Evolutionary conservation across 2,113 vertebrate genomes (phyloP), one percentile per base, ranked within the genome.

Genomic region (Emberiza fucata): DNA sequence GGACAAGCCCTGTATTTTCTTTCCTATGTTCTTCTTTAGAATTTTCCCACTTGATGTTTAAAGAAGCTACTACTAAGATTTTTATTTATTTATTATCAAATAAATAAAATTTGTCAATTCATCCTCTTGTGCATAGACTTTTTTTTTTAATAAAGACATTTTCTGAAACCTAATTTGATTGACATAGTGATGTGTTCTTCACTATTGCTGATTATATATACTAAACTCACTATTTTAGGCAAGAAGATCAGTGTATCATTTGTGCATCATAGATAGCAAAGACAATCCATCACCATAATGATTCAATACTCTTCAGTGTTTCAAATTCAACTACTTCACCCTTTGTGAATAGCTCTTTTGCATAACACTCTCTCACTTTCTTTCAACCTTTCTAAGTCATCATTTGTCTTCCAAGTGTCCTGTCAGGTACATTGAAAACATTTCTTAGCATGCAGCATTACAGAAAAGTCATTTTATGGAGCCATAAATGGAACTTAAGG

Each of bases 261-360:
- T 97, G 60, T 81, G 23, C 11, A 35, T 59, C n/a, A 17, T 25
- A 84, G 75, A 84, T 61, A 91, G 65, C 47, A 91, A 95, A 89
- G 92, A 54, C n/a, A 50, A 94, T 96, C 72, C 84, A 97, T 97
- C 95, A 96, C 79, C 69, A 40, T 95, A 95, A 96, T 94, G 84
- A 94, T 83, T 93, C 80, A 94, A 18, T 70, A 96, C 40, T 35
- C 39, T 91, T 69, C 86, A 85, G 65, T 72, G 72, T 90, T 96
- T 96, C 91, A 96, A 94, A 97, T 97, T 95, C 91, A 89, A 33
- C 64, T 83, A 35, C 72, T 85, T 95, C 68, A 59, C 29, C 60
- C 29, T 94, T 35, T 71, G 59, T 88, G 81, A 97, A 94, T 87
- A 76, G 44, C 39, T 96, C 40, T 71, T 97, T 90, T 95, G 57